A percentile compares a stretch with the other conserved stretches of the same genome.
Evolutionary conservation across 2,888 invertebrate species (phyloP).

Genomic region (Hanleya hanleyi): DNA sequence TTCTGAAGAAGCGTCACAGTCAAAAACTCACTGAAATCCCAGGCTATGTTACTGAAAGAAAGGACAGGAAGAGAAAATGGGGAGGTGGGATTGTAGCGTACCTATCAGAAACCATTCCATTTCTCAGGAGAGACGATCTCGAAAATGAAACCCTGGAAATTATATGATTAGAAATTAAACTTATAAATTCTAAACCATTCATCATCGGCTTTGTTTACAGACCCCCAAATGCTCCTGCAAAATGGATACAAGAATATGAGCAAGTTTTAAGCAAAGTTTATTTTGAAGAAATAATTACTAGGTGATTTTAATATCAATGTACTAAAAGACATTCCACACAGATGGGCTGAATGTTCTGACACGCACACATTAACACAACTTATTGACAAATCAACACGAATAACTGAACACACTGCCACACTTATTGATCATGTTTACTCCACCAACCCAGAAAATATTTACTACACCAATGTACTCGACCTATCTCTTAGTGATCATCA

Average conservation of each 20-base stretch:
- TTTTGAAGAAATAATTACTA: neutral
- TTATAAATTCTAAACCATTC: neutral
- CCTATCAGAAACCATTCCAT: neutral
- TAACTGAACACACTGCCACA: neutral
- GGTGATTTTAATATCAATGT: neutral
- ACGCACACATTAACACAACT: neutral
- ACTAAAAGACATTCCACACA: neutral
- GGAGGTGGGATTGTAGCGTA: neutral
- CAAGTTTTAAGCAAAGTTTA: neutral
- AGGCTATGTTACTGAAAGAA: neutral
- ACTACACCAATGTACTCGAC: neutral
- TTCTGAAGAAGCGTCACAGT: neutral
- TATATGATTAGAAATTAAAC: neutral
- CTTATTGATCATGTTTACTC: neutral
- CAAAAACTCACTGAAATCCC: neutral
- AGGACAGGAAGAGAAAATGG: neutral
- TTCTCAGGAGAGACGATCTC: neutral
- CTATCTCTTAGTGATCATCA: neutral
- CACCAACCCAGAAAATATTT: neutral
- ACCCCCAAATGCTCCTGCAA: neutral
- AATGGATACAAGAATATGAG: neutral
- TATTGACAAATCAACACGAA: neutral
- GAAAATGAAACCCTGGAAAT: neutral
- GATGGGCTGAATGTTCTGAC: neutral
- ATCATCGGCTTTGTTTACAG: slow-evolving; percentile 8